phyloP scores from a whole-genome alignment of 2,797 vertebrate species.

The Vespertilio murinus region DNA sequence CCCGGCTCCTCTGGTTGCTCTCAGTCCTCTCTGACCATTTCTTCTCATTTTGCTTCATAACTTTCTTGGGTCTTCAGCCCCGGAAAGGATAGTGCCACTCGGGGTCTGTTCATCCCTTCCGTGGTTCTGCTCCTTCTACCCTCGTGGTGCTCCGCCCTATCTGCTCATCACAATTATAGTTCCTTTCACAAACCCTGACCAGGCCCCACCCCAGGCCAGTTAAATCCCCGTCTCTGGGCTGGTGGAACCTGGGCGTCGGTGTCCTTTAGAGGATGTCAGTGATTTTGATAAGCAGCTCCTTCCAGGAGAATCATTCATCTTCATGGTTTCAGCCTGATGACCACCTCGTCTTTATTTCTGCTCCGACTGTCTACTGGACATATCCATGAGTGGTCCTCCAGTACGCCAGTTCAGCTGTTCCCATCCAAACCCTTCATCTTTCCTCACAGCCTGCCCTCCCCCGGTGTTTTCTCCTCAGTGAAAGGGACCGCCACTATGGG shows the following conservation, averaged over 20 bases:
- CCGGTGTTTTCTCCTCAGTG: neutral
- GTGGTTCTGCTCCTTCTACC: neutral
- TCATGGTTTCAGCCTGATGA: neutral
- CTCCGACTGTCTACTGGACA: neutral
- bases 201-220: neutral
- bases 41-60: neutral
- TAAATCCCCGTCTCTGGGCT: neutral
- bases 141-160: neutral
- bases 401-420: neutral
- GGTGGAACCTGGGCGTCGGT: neutral
- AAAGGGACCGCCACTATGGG: neutral
- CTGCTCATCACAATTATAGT: neutral
- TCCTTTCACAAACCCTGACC: neutral
- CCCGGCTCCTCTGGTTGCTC: neutral
- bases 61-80: neutral
- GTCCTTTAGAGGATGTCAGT: neutral
- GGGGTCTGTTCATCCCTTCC: neutral
- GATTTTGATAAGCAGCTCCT: neutral
- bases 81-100: neutral
- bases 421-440: neutral
- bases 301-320: neutral
- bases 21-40: neutral
- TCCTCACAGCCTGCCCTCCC: neutral
- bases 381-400: neutral
- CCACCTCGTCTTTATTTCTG: neutral